Conservation (phyloP, 2,888 invertebrate species). For the Phyllotreta cruciferae region DNA sequence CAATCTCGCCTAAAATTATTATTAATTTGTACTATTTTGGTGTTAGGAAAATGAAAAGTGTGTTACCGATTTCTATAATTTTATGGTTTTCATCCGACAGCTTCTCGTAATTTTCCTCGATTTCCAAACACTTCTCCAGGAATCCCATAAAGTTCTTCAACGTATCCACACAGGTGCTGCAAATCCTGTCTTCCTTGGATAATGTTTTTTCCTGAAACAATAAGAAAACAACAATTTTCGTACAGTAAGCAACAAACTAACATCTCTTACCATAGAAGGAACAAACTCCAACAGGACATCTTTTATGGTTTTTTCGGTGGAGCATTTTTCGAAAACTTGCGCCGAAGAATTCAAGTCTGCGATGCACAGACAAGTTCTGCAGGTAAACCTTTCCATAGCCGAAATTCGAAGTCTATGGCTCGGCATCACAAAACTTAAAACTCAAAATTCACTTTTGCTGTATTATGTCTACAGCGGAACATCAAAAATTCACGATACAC, state of each 20-base stretch:
- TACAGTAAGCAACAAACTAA: constrained; percentile 4
- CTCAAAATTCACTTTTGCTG: constrained; percentile 18
- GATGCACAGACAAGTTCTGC: constrained; percentile 33
- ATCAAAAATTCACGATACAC: constrained; percentile 20
- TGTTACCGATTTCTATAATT: constrained; percentile 6
- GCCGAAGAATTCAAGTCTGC: constrained; percentile 17
- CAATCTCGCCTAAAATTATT: neutral
- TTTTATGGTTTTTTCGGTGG: constrained; percentile 25
- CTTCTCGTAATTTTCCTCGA: constrained; percentile 29
- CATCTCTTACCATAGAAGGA: constrained; percentile 30
- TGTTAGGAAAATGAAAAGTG: no score
- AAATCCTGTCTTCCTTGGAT: constrained; percentile 31
- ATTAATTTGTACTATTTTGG: no score
- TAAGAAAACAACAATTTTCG: neutral
- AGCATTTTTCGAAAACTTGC: constrained; percentile 25
- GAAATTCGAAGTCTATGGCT: constrained; percentile 25
- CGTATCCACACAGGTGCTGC: constrained; percentile 32
- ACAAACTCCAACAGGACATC: constrained; percentile 33
- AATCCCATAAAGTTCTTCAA: constrained; percentile 31
- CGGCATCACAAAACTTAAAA: constrained; percentile 28
- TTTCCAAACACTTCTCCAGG: constrained; percentile 34
- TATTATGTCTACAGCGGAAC: constrained; percentile 18
- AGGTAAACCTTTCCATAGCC: constrained; percentile 33
- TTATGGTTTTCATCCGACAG: neutral
- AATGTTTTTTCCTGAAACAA: constrained; percentile 31